Percentiles rank a stretch among this genome's conserved stretches.
These are phyloP conservation scores for Micromussa lordhowensis DNA, from an alignment of 92 coral and sea anemone genomes.

Conservation along the genomic window DNA sequence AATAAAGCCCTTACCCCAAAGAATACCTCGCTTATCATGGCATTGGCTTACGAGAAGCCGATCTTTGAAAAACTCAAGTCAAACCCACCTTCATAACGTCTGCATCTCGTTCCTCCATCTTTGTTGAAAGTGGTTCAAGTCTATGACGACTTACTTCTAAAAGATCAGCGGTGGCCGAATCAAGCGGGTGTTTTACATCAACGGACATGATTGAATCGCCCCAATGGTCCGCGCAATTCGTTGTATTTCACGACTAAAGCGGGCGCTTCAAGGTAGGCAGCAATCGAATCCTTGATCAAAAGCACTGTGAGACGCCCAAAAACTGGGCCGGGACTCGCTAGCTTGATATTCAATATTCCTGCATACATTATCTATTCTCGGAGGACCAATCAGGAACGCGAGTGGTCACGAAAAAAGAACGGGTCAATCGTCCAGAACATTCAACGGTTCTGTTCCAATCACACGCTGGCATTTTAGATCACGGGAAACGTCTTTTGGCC, in stretches of 20 bases:
- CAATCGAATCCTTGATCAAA: constrained; percentile 37
- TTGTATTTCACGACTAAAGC: not conserved
- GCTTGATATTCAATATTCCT: constrained; percentile 72
- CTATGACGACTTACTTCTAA: constrained; percentile 92
- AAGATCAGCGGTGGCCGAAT: constrained; percentile 87
- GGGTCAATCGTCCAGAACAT: constrained; percentile 49
- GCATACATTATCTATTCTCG: constrained; percentile 15
- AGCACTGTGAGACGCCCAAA: constrained; percentile 82
- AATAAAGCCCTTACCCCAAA: not conserved
- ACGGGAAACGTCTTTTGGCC: not conserved
- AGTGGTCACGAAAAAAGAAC: constrained; percentile 27
- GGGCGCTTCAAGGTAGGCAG: constrained; percentile 15
- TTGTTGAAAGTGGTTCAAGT: constrained; percentile 88
- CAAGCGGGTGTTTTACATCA: constrained; percentile 93
- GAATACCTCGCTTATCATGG: not conserved
- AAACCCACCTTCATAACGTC: constrained; percentile 86
- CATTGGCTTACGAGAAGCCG: not conserved
- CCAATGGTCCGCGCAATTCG: constrained; percentile 40
- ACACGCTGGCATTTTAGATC: not conserved
- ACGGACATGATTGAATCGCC: constrained; percentile 77
- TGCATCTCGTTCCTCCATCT: constrained; percentile 94
- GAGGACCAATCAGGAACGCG: constrained; percentile 38
- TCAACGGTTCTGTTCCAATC: constrained; percentile 20
- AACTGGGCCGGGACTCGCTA: constrained; percentile 83
- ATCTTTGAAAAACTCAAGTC: constrained; percentile 4